A percentile compares a stretch with the other conserved stretches of the same genome.
These are phyloP conservation scores for Hydrophis major DNA, from an alignment of 2,797 vertebrate species.

Conservation along the genomic window DNA sequence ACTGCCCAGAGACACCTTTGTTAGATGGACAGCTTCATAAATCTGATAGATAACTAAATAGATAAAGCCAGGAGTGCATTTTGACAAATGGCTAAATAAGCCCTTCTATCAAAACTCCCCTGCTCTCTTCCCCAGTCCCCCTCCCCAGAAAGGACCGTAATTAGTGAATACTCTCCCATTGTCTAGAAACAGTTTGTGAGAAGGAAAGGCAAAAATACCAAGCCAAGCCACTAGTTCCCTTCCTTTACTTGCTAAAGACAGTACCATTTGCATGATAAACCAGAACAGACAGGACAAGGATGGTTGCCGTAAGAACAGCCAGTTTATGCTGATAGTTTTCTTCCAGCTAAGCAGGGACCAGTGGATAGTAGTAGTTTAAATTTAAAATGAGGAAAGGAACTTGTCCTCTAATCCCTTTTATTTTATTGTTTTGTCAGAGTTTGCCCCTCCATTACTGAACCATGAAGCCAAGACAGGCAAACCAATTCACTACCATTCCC, in stretches of 20 bases:
- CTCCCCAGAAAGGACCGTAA: neutral
- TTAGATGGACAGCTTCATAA: neutral
- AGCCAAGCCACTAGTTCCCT: neutral
- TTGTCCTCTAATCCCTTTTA: neutral
- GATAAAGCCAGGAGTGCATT: neutral
- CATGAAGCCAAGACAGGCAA: neutral
- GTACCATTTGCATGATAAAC: neutral
- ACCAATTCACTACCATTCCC: neutral
- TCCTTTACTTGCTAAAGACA: neutral
- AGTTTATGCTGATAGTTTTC: neutral
- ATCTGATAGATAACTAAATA: neutral
- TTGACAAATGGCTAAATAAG: neutral
- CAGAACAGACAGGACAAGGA: neutral
- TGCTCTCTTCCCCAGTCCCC: neutral
- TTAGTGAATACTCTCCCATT: neutral
- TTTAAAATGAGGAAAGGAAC: neutral
- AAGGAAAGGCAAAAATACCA: neutral
- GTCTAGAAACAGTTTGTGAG: neutral
- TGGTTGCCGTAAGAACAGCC: neutral
- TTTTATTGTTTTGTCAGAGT: neutral
- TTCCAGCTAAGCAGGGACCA: neutral
- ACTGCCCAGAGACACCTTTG: neutral
- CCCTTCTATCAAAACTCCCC: neutral
- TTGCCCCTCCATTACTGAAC: neutral
- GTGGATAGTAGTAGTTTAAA: neutral